These are phyloP conservation scores for Mus caroli DNA, from an alignment of 2,797 vertebrate genomes.

Conservation along the genomic window DNA sequence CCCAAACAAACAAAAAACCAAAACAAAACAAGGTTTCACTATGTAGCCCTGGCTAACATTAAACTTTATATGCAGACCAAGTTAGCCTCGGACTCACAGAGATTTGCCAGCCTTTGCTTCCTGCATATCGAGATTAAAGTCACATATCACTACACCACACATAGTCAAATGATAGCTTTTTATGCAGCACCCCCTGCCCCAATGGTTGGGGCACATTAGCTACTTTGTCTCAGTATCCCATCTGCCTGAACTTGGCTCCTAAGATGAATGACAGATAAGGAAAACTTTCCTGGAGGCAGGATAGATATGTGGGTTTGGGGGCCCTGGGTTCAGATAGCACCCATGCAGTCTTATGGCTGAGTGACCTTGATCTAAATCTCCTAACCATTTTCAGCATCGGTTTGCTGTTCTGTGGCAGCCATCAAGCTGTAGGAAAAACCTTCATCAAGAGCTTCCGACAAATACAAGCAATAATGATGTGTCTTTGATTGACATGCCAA, in stretches of 20 bases:
- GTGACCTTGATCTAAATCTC: not conserved
- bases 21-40: not conserved
- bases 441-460: not conserved
- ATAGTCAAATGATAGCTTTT: not conserved
- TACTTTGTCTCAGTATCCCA: not conserved
- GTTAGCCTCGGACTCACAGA: not conserved
- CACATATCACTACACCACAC: not conserved
- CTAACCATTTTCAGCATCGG: not conserved
- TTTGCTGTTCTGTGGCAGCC: conserved; percentile 6
- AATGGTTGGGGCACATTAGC: not conserved
- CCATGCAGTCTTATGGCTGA: not conserved
- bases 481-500: not conserved
- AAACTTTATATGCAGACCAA: not conserved
- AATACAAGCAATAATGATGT: not conserved
- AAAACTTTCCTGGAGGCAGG: not conserved
- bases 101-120: not conserved
- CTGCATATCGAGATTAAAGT: not conserved
- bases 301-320: not conserved
- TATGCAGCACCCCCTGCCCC: not conserved
- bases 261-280: not conserved
- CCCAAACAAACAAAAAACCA: not conserved
- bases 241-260: not conserved
- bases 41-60: too few species aligned
- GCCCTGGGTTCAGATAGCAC: not conserved
- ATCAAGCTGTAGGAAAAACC: not conserved